Conservation (phyloP, 2,113 vertebrate genomes). For the Passer domesticus region DNA sequence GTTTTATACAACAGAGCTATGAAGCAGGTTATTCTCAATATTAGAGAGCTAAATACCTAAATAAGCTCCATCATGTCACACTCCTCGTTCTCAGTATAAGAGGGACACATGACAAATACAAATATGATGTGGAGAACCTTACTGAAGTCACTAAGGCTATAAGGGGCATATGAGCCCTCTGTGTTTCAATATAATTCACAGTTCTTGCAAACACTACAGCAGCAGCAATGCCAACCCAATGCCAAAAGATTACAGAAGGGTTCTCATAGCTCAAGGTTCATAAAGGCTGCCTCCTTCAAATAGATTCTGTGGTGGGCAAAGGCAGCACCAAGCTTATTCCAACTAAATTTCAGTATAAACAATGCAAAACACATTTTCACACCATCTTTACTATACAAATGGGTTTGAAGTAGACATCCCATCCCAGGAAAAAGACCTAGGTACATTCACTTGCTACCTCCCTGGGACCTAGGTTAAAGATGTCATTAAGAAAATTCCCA, state of each 20-base stretch:
- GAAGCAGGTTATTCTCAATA: neutral
- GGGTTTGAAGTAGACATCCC: neutral
- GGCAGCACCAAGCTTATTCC: neutral
- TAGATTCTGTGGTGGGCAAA: neutral
- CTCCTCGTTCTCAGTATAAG: neutral
- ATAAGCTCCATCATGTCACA: neutral
- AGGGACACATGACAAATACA: neutral
- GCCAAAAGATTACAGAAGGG: neutral
- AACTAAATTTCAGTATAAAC: neutral
- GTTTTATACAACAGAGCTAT: neutral
- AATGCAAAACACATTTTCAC: neutral
- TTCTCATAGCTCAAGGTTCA: neutral
- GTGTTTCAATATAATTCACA: neutral
- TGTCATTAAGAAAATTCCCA: neutral
- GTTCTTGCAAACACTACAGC: neutral
- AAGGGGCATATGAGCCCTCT: neutral
- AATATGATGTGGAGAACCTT: neutral
- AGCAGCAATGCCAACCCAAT: neutral
- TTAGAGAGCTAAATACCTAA: neutral
- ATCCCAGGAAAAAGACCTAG: neutral
- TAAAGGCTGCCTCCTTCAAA: neutral
- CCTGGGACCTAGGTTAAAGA: neutral
- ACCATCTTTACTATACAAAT: neutral
- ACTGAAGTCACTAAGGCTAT: neutral
- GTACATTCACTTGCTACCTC: neutral